Percentiles rank a stretch among this genome's conserved stretches.
These are phyloP conservation scores for Tetropium fuscum DNA, from an alignment of 2,888 invertebrate genomes.

Conservation along the genomic window DNA sequence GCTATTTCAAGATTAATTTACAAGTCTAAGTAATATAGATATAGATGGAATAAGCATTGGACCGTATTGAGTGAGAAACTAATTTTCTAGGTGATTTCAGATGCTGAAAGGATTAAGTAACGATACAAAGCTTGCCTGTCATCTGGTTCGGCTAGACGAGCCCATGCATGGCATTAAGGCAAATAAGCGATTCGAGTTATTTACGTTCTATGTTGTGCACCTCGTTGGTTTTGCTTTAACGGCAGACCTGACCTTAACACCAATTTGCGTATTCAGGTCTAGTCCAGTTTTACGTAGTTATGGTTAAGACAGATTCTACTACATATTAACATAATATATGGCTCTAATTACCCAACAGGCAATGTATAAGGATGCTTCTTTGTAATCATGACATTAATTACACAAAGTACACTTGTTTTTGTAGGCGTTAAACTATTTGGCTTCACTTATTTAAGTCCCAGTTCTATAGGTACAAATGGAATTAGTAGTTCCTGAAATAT, in stretches of 20 bases:
- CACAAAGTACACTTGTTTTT: too few relatives aligned
- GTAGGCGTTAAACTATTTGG: too few relatives aligned
- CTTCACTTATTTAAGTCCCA: too few relatives aligned
- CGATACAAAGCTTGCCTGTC: too few relatives aligned
- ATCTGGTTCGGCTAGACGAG: neutral
- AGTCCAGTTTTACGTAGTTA: slow-evolving; percentile 12
- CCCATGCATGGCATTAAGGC: neutral
- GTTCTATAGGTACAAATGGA: too few relatives aligned
- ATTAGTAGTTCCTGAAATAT: too few relatives aligned
- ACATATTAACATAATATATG: neutral
- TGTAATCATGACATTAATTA: neutral
- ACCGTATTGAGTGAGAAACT: too few relatives aligned
- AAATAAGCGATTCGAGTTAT: neutral
- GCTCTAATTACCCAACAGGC: neutral
- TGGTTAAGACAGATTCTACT: neutral
- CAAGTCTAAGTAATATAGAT: too few relatives aligned
- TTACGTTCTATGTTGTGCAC: neutral
- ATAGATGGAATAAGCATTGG: too few relatives aligned
- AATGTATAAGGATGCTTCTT: neutral
- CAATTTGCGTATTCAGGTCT: slow-evolving; percentile 14
- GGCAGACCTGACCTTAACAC: slow-evolving; percentile 10
- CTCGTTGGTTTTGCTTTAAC: neutral
- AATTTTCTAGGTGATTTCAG: neutral
- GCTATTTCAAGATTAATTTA: too few relatives aligned
- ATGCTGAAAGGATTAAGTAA: neutral